Evolutionary conservation across 1,140 invertebrate species (phyloP), one percentile per base, ranked within the genome.

Genomic region (Drosophila hydei): DNA sequence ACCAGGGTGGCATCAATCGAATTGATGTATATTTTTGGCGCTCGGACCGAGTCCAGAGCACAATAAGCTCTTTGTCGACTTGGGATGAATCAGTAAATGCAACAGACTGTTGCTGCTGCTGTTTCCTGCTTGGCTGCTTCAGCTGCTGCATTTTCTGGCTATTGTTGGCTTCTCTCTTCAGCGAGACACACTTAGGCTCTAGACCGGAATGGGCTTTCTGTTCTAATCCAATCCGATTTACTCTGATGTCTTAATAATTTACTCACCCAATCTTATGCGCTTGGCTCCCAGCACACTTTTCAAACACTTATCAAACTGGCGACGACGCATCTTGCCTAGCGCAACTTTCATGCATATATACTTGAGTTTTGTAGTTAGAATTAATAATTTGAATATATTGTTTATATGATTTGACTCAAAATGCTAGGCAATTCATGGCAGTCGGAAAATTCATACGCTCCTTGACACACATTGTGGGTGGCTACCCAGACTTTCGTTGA

Each of bases 1-100:
- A 79, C 79, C 79, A 83, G 4, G 79, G 79, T 2, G 79, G 63
- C 60, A 69, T 23, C 21, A 84, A n/a, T 38, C 79, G 75, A 25
- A 83, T 84, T 1, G 72, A 4, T 4, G 48, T 4, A 58, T 58
- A 69, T 3, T 38, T 47, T 2, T 63, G 9, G 2, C 55, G 54
- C 0, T 47, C 40, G 5, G 67, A 23, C 11, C 79, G 75, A 42
- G 68, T 67, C 80, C 79, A 84, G 33, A 67, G 79, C 47, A 79
- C 72, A 42, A 72, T 43, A 8, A 63, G 38, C 5, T 62, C 45
- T 2, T 74, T 11, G 0, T 7, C 8, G 45, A n/a, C 7, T 23
- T 23, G 12, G 7, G 19, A 5, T 5, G 19, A 8, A 12, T 19
- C 40, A n/a, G 52, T 11, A 40, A 2, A 63, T 50, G 18, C 67